These are phyloP conservation scores for Malurus leucopterus DNA, from an alignment of 2,797 vertebrate species.

Conservation along the genomic window DNA sequence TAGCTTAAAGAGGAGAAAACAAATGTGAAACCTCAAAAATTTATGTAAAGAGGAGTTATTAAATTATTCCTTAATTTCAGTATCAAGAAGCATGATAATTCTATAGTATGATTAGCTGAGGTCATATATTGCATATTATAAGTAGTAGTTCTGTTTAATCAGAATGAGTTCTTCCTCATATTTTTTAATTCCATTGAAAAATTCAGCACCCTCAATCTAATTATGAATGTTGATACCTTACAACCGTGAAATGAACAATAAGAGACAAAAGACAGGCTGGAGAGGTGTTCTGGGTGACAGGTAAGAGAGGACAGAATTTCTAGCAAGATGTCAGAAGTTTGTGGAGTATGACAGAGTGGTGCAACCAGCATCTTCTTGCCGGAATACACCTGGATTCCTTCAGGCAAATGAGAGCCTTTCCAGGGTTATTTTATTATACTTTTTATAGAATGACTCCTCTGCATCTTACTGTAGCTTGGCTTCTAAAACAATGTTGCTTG, in stretches of 20 bases:
- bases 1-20: constrained; percentile 66
- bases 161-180: constrained; percentile 41
- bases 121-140: constrained; percentile 57
- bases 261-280: not conserved
- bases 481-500: not conserved
- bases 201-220: constrained; percentile 24
- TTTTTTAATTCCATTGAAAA: constrained; percentile 59
- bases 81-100: constrained; percentile 52
- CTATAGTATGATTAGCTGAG: constrained; percentile 57
- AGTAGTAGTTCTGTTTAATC: constrained; percentile 46
- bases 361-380: not conserved
- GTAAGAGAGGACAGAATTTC: not conserved
- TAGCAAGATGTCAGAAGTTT: accelerated
- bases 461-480: not conserved
- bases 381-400: not conserved
- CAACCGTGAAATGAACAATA: constrained; percentile 32
- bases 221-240: constrained; percentile 42
- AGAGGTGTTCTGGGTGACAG: not conserved
- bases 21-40: constrained; percentile 65
- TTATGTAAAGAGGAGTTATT: constrained; percentile 51
- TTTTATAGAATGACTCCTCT: not conserved
- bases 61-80: constrained; percentile 68
- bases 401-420: not conserved
- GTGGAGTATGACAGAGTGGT: not conserved
- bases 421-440: not conserved